Evolutionary conservation across 2,797 vertebrate species (phyloP), one percentile per base, ranked within the genome.

Genomic region (Labeo calbasu): DNA sequence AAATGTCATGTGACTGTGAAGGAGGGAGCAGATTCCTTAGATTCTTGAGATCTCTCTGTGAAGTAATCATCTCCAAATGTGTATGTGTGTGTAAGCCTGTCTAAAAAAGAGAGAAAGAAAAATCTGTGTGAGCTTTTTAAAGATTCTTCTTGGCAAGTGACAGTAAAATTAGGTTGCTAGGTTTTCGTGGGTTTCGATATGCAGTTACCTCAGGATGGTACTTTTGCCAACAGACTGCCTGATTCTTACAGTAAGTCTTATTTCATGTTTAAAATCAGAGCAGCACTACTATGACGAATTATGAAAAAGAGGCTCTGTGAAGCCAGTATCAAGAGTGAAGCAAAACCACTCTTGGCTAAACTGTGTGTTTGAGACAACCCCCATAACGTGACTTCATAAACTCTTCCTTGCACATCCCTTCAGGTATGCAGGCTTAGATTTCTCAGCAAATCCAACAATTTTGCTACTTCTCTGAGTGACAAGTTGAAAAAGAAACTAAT

Each of bases 61-160:
- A 77, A 59, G 79, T 82, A 86, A 84, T 84, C 21, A 84, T 84
- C 50, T 78, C 50, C 4, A 75, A 55, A 79, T 77, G 75, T 51
- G 70, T 79, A 19, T 46, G 53, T 17, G 32, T 69, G 43, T 69
- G 77, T 75, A 4, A 25, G 46, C 28, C 0, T 50, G 55, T 77
- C 4, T 77, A 40, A 71, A 10, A 25, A 66, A 72, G 23, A 61
- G 3, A 63, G 55, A 80, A 55, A 32, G 70, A 65, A 53, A 55
- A 43, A 66, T 57, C 43, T 55, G 21, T 43, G n/a, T 11, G 4
- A 40, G 36, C 43, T 63, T 23, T 43, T 65, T 82, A 83, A 83
- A 32, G 40, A 75, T 23, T 73, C 55, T 80, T 75, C 28, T 48
- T 15, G 43, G 75, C 23, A 82, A 71, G 10, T 21, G 40, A 28